Evolutionary conservation across 2,888 invertebrate species (phyloP).

Genomic region (Lithophane ornitopus): DNA sequence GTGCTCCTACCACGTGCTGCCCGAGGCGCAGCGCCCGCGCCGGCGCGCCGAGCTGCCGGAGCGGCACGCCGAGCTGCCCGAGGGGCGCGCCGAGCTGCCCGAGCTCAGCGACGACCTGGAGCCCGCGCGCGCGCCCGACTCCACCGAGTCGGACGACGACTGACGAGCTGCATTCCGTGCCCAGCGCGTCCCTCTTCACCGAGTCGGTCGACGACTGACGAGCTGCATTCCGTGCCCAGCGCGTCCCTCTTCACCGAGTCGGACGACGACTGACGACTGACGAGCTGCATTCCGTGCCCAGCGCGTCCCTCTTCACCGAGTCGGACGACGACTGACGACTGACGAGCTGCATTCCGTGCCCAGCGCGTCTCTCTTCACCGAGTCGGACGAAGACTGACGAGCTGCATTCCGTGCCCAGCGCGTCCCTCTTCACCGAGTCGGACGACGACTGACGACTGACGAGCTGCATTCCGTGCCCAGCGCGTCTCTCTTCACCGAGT

Average conservation of each 20-base stretch:
- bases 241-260: slow-evolving; percentile 17
- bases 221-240: not conserved
- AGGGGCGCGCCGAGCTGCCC: slow-evolving; percentile 48
- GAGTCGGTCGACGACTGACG: slow-evolving; percentile 40
- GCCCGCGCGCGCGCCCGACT: slow-evolving; percentile 4
- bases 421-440: slow-evolving; percentile 3
- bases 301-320: slow-evolving; percentile 4
- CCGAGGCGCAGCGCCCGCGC: slow-evolving; percentile 82
- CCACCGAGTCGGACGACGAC: slow-evolving; percentile 3
- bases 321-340: not conserved
- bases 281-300: not conserved
- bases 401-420: not conserved
- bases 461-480: not conserved
- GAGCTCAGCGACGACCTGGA: too few species aligned
- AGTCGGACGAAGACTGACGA: slow-evolving; percentile 2
- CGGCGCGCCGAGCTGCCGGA: not conserved
- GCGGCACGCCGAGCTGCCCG: slow-evolving; percentile 69
- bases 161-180: not conserved
- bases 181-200: not conserved
- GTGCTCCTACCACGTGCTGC: slow-evolving; percentile 69
- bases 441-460: slow-evolving; percentile 1
- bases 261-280: slow-evolving; percentile 37
- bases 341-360: not conserved
- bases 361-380: not conserved
- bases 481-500: slow-evolving; percentile 3